Evolutionary conservation across 2,888 invertebrate genomes (phyloP).

Genomic region (Unio delphinus): DNA sequence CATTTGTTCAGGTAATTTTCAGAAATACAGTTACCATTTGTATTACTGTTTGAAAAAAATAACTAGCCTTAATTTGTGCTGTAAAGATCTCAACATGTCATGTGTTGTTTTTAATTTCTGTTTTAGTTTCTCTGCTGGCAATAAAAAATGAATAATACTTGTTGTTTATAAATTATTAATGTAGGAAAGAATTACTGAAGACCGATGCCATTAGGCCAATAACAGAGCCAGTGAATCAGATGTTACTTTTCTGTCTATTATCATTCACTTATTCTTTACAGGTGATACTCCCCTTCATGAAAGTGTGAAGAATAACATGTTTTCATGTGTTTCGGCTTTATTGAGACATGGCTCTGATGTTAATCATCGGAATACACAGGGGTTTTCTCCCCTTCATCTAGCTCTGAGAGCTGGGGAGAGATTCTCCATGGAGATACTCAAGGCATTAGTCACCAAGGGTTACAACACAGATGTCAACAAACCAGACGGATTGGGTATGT

Average conservation of each 20-base stretch:
- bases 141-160: too few species aligned
- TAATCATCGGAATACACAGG: slow-evolving; percentile 57
- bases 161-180: too few species aligned
- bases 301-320: slow-evolving; percentile 63
- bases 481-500: slow-evolving; percentile 40
- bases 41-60: too few species aligned
- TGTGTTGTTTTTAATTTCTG: too few species aligned
- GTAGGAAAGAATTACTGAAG: too few species aligned
- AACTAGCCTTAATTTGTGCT: too few species aligned
- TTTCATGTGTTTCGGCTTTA: slow-evolving; percentile 56
- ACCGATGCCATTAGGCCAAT: too few species aligned
- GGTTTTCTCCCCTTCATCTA: slow-evolving; percentile 61
- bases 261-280: slow-evolving; percentile 18
- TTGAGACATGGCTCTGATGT: slow-evolving; percentile 66
- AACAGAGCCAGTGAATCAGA: too few species aligned
- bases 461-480: slow-evolving; percentile 64
- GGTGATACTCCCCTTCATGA: slow-evolving; percentile 68
- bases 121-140: too few species aligned
- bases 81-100: too few species aligned
- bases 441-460: slow-evolving; percentile 56
- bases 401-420: slow-evolving; percentile 57
- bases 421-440: slow-evolving; percentile 54
- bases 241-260: neutral
- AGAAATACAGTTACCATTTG: too few species aligned
- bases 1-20: too few species aligned